Evolutionary conservation across 2,797 vertebrate genomes (phyloP).

Genomic region (Mormyrus proboscirostris): DNA sequence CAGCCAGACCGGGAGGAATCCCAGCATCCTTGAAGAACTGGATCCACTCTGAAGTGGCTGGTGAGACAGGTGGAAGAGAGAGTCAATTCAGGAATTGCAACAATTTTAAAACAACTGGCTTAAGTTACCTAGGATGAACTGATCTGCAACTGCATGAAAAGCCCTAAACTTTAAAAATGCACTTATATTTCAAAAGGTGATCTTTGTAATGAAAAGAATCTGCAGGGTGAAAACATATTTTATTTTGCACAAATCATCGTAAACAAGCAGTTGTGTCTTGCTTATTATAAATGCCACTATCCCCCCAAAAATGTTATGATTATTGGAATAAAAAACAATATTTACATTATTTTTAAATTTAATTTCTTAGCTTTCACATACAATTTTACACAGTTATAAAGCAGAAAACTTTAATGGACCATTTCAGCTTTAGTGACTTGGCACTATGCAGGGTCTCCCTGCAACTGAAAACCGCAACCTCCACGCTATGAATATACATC

Average conservation of each 20-base stretch:
- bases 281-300: background rate
- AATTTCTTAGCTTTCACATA: background rate
- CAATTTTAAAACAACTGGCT: background rate
- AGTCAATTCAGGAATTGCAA: background rate
- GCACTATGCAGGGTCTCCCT: background rate
- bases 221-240: background rate
- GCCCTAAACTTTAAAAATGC: background rate
- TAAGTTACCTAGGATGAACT: background rate
- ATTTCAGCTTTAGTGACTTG: background rate
- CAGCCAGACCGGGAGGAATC: conserved; percentile 83
- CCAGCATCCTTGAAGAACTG: conserved; percentile 93
- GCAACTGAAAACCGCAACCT: background rate
- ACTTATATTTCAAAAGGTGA: background rate
- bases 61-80: background rate
- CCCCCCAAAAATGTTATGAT: background rate
- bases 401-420: background rate
- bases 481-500: background rate
- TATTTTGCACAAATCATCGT: background rate
- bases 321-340: background rate
- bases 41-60: conserved; percentile 92
- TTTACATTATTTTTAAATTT: background rate
- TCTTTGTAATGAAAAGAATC: background rate
- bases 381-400: background rate
- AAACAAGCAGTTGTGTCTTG: background rate
- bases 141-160: background rate